A percentile compares a stretch with the other conserved stretches of the same genome.
Evolutionary conservation across 2,113 vertebrate species (phyloP).

Genomic region (Delphinapterus leucas): DNA sequence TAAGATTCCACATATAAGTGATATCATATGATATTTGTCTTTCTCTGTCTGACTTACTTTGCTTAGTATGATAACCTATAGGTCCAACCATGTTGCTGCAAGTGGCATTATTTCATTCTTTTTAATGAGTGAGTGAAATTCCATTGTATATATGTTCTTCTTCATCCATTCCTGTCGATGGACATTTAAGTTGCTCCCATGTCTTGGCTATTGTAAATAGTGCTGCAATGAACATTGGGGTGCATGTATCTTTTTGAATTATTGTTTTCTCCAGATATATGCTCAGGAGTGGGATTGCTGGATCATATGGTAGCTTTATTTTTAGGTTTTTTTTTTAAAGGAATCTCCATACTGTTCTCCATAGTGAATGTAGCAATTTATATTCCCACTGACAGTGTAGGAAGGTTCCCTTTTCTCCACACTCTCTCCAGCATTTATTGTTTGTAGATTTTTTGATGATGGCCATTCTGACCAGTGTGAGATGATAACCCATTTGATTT

Average conservation of each 20-base stretch:
- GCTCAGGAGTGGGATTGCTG: not conserved
- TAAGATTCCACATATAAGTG: not conserved
- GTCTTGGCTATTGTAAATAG: not conserved
- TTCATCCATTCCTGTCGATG: not conserved
- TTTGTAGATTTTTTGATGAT: not conserved
- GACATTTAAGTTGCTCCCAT: not conserved
- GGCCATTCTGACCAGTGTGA: not conserved
- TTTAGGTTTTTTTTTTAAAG: not conserved
- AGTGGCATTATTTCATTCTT: not conserved
- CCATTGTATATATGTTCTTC: not conserved
- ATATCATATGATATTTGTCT: not conserved
- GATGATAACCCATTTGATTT: not conserved
- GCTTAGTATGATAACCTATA: not conserved
- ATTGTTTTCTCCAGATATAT: not conserved
- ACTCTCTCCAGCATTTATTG: not conserved
- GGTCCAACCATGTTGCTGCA: not conserved
- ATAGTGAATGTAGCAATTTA: not conserved
- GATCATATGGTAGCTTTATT: not conserved
- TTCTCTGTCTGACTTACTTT: not conserved
- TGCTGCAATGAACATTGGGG: not conserved
- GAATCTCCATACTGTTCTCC: not conserved
- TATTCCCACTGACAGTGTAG: not conserved
- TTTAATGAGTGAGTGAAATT: not conserved
- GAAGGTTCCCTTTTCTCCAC: not conserved
- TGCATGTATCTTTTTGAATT: not conserved